These are phyloP conservation scores for Archilochus colubris DNA, from an alignment of 2,113 vertebrate species.

Conservation along the genomic window DNA sequence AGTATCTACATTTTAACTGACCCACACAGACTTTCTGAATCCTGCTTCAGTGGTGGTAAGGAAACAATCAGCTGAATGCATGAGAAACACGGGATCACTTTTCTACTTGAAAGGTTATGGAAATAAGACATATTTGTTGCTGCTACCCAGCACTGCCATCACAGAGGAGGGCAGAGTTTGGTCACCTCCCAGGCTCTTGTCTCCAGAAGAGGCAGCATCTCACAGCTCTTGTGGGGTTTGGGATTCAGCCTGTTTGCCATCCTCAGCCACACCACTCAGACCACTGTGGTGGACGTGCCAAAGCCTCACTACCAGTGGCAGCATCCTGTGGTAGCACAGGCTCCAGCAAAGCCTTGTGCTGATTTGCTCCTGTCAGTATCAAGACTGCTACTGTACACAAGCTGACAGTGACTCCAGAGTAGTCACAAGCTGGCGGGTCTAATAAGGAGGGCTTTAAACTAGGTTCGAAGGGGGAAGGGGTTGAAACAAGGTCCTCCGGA, in stretches of 20 bases:
- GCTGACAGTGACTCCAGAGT: not conserved
- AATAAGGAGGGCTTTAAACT: too few relatives aligned
- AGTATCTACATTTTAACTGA: not conserved
- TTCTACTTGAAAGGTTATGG: not conserved
- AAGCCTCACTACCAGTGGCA: not conserved
- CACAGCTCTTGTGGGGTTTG: not conserved
- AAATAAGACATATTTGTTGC: not conserved
- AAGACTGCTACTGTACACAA: not conserved
- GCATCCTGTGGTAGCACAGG: fast-evolving
- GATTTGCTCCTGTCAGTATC: not conserved
- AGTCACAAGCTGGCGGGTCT: too few relatives aligned
- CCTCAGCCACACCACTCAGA: fast-evolving
- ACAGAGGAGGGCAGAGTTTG: not conserved
- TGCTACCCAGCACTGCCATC: not conserved
- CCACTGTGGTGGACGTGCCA: fast-evolving
- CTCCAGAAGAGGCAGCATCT: not conserved
- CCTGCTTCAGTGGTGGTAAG: not conserved
- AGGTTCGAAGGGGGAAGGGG: too few relatives aligned
- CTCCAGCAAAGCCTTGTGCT: not conserved
- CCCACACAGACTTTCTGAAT: not conserved
- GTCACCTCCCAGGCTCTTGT: not conserved
- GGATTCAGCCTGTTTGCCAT: not conserved
- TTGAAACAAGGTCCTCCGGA: too few relatives aligned
- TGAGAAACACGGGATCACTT: not conserved
- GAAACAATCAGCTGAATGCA: not conserved